Evolutionary conservation across 2,888 invertebrate species (phyloP), one percentile per base, ranked within the genome.

Genomic region (Gortyna flavago): DNA sequence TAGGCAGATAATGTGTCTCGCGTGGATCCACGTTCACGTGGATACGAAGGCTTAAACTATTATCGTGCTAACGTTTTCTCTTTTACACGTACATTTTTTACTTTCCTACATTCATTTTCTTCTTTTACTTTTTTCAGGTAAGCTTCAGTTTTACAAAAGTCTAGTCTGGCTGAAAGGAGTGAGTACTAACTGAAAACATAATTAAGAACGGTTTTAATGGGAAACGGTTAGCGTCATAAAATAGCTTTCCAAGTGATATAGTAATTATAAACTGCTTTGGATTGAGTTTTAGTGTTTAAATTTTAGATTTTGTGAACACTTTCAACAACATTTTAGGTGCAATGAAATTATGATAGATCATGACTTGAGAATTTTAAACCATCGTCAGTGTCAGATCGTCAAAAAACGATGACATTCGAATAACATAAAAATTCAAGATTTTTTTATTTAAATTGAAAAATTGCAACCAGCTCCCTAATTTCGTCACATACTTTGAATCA

Each of bases 61-160:
- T n/a, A 41, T 18, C n/a, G 8, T 64, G 13, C 48, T 16, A 6
- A 25, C 13, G 1, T 68, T 21, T 25, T 25, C 1, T 25, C 9
- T 18, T 3, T n/a, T 51, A 9, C 35, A 35, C 51, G 6, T 18
- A n/a, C 18, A 51, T n/a, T 51, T 54, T 69, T 21, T 61, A 32
- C 44, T 38, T 29, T 48, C 44, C 54, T 54, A 62, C n/a, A 75
- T 66, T 83, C 71, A 81, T 54, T 35, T 79, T 69, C n/a, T 51
- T 57, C 0, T 61, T 72, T 82, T 67, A 59, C 62, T 77, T 48
- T 79, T 88, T 86, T 65, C 87, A 87, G 87, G 87, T 88, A 87
- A 86, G 88, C 78, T 57, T 64, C 71, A 66, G 44, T 73, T 71
- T 75, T 16, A 35, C 48, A 54, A 77, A 59, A 38, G n/a, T 65